These are phyloP conservation scores for Drosophila ezoana DNA, from an alignment of 2,888 invertebrate genomes.

Conservation along the genomic window DNA sequence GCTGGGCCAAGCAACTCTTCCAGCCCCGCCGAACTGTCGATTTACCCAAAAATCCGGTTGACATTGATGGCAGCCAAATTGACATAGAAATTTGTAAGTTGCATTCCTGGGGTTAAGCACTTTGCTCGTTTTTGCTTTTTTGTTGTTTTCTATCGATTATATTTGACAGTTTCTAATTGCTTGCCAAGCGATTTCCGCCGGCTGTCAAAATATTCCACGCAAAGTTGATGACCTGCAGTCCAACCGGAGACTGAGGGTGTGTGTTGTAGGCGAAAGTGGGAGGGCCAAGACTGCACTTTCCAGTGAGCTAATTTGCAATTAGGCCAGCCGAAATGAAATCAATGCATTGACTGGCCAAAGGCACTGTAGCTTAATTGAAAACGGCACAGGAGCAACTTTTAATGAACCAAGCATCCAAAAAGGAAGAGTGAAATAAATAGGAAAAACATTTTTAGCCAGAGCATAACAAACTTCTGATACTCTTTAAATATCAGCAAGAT, in stretches of 20 bases:
- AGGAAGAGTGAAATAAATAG: slow-evolving; percentile 28
- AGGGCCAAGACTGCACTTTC: slow-evolving; percentile 24
- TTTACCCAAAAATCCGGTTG: slow-evolving; percentile 56
- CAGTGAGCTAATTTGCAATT: slow-evolving; percentile 73
- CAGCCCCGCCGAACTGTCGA: slow-evolving; percentile 31
- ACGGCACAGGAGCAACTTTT: slow-evolving; percentile 69
- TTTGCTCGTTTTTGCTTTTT: slow-evolving; percentile 21
- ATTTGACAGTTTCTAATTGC: slow-evolving; percentile 73
- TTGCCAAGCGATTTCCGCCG: slow-evolving; percentile 61
- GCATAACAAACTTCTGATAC: slow-evolving; percentile 2
- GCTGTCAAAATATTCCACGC: slow-evolving; percentile 54
- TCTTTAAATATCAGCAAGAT: neutral
- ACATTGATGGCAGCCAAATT: slow-evolving; percentile 76
- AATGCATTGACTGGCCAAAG: slow-evolving; percentile 60
- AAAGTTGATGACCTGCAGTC: slow-evolving; percentile 9
- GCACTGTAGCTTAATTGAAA: slow-evolving; percentile 66
- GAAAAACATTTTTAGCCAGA: neutral
- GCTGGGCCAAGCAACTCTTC: slow-evolving; percentile 20
- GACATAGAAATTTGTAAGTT: slow-evolving; percentile 65
- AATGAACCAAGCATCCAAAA: slow-evolving; percentile 54
- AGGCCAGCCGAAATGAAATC: slow-evolving; percentile 68
- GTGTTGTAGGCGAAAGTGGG: neutral
- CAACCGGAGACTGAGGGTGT: neutral
- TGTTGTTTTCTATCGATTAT: slow-evolving; percentile 7
- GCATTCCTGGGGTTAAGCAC: slow-evolving; percentile 56